These are phyloP conservation scores for Spodoptera frugiperda DNA, from an alignment of 1,140 invertebrate species.

Conservation along the genomic window DNA sequence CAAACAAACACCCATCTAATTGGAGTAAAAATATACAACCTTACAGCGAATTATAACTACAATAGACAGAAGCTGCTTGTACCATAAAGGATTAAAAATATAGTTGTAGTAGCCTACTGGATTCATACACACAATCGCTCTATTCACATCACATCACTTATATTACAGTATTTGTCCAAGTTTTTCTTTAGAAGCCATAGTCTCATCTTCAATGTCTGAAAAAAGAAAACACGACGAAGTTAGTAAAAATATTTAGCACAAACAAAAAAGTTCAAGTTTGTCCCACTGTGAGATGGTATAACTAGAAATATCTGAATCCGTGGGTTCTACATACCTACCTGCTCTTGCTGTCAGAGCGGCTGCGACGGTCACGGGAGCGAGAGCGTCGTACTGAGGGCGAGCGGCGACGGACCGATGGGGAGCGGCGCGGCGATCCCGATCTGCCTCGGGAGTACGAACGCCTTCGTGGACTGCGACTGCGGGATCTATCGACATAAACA, in stretches of 20 bases:
- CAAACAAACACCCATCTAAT: too few species aligned
- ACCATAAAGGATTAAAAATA: constrained; percentile 20
- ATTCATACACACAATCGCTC: constrained; percentile 39
- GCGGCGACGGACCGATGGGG: constrained; percentile 76
- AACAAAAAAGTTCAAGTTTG: not conserved
- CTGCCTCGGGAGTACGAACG: constrained; percentile 79
- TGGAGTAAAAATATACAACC: constrained; percentile 36
- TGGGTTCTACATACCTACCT: constrained; percentile 59
- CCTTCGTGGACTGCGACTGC: constrained; percentile 78
- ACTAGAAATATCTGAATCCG: not conserved
- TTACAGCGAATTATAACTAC: constrained; percentile 36
- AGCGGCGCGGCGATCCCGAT: constrained; percentile 76
- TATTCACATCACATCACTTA: constrained; percentile 39
- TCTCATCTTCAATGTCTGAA: constrained; percentile 8
- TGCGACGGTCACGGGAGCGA: constrained; percentile 76
- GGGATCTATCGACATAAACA: constrained; percentile 64
- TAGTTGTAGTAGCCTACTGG: constrained; percentile 7
- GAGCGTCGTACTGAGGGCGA: constrained; percentile 78
- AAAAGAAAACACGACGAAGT: not conserved
- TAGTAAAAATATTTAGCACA: not conserved
- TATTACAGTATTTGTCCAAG: constrained; percentile 45
- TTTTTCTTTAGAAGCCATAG: not conserved
- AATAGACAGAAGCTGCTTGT: constrained; percentile 42
- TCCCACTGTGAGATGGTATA: not conserved
- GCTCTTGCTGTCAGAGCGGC: constrained; percentile 81